phyloP scores from a whole-genome alignment of 2,113 vertebrate genomes.

The Hiodon alosoides region DNA sequence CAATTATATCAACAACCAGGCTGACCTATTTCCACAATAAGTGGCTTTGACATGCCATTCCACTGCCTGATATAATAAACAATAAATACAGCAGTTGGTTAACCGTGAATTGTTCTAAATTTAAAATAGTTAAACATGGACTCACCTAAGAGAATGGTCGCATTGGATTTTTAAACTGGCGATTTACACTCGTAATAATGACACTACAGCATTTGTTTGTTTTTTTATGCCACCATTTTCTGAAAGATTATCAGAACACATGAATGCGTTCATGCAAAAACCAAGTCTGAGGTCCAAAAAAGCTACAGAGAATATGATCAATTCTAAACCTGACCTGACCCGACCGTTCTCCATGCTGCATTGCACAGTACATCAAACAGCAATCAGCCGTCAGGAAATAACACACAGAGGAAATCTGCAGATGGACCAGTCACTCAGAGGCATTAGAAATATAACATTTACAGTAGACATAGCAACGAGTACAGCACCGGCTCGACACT shows the following conservation, averaged over 20 bases:
- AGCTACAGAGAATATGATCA: not conserved
- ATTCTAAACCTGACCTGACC: not conserved
- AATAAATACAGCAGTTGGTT: too few relatives aligned
- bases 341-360: not conserved
- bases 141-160: too few relatives aligned
- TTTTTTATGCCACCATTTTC: not conserved
- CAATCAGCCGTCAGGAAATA: not conserved
- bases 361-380: not conserved
- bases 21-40: too few relatives aligned
- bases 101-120: too few relatives aligned
- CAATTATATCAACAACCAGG: too few relatives aligned
- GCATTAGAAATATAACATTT: too few relatives aligned
- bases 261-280: not conserved
- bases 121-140: too few relatives aligned
- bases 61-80: too few relatives aligned
- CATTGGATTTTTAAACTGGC: conserved; percentile 3
- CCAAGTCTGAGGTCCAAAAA: conserved; percentile 1
- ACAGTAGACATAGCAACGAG: too few relatives aligned
- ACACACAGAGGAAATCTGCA: too few relatives aligned
- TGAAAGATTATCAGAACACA: not conserved
- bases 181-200: not conserved
- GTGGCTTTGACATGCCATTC: too few relatives aligned
- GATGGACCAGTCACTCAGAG: not conserved
- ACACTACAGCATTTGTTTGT: not conserved
- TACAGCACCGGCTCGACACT: too few relatives aligned